phyloP scores from a whole-genome alignment of 2,797 vertebrate species.

The Hyperoplus immaculatus region DNA sequence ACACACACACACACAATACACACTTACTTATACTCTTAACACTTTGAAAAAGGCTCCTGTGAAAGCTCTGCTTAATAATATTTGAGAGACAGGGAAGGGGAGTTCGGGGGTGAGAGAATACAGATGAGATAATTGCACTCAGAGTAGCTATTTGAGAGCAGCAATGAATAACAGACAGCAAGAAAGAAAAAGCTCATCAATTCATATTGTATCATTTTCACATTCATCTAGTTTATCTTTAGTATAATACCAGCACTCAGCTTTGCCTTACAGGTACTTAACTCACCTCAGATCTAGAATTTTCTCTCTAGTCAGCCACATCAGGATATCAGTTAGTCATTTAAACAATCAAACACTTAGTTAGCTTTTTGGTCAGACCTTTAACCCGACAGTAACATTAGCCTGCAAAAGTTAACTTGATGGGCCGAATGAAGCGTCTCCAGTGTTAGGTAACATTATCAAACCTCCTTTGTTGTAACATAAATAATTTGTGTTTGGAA shows the following conservation, averaged over 20 bases:
- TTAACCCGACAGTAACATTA: background rate
- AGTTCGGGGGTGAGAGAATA: conserved; percentile 32
- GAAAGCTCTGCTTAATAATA: conserved; percentile 66
- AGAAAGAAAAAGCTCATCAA: conserved; percentile 35
- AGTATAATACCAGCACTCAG: conserved; percentile 15
- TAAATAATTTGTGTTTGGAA: conserved; percentile 18
- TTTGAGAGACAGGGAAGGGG: conserved; percentile 48
- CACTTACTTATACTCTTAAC: conserved; percentile 44
- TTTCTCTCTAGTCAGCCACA: background rate
- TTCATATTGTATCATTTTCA: conserved; percentile 44
- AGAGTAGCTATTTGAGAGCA: conserved; percentile 55
- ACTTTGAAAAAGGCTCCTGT: conserved; percentile 53
- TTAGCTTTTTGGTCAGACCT: background rate
- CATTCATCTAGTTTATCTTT: conserved; percentile 34
- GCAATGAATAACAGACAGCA: conserved; percentile 33
- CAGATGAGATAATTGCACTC: conserved; percentile 63
- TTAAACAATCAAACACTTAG: background rate
- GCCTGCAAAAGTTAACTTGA: background rate
- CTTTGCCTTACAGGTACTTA: conserved; percentile 15
- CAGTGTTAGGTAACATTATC: background rate
- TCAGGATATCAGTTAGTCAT: background rate
- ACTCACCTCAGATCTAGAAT: background rate
- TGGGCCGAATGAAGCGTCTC: background rate
- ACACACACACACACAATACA: conserved; percentile 13
- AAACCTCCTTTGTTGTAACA: conserved; percentile 5